Conservation (phyloP, 37 sponge, comb jelly and placozoan genomes). For the Axinella damicornis region DNA sequence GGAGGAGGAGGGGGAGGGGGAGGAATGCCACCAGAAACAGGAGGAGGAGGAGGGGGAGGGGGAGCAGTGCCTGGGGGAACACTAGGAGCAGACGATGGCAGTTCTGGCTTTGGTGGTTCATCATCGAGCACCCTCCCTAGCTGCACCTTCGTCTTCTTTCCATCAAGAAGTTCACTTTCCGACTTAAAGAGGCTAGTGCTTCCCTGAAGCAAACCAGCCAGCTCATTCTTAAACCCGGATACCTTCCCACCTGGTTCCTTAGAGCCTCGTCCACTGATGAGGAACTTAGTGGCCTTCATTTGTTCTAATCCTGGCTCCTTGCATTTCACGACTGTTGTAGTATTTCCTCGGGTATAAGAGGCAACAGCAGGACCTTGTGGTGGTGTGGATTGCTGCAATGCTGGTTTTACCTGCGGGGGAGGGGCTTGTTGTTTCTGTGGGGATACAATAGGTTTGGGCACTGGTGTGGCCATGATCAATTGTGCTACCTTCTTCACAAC, state of each 20-base stretch:
- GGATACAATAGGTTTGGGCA: not conserved
- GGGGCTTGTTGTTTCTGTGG: not conserved
- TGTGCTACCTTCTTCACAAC: too few species aligned
- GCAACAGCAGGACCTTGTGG: constrained; percentile 19
- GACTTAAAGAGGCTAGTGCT: constrained; percentile 59
- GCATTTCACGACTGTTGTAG: constrained; percentile 36
- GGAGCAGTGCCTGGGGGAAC: constrained; percentile 10
- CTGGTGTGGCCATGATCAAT: too few species aligned
- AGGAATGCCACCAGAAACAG: not conserved
- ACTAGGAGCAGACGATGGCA: not conserved
- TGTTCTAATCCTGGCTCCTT: constrained; percentile 56
- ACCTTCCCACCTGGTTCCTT: constrained; percentile 10
- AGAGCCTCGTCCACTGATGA: constrained; percentile 34
- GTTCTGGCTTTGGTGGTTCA: constrained; percentile 1
- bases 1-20: constrained; percentile 31
- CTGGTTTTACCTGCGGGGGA: not conserved
- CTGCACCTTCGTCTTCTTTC: constrained; percentile 63
- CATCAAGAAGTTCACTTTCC: constrained; percentile 60
- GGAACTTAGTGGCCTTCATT: constrained; percentile 50
- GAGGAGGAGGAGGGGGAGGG: not conserved
- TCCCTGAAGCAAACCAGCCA: constrained; percentile 41
- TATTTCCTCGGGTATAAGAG: constrained; percentile 7
- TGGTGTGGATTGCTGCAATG: too few species aligned
- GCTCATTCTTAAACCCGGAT: constrained; percentile 49
- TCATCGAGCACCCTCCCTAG: constrained; percentile 72